Evolutionary conservation across 2,797 vertebrate genomes (phyloP), one percentile per base, ranked within the genome.

Genomic region (Uromys caudimaculatus): DNA sequence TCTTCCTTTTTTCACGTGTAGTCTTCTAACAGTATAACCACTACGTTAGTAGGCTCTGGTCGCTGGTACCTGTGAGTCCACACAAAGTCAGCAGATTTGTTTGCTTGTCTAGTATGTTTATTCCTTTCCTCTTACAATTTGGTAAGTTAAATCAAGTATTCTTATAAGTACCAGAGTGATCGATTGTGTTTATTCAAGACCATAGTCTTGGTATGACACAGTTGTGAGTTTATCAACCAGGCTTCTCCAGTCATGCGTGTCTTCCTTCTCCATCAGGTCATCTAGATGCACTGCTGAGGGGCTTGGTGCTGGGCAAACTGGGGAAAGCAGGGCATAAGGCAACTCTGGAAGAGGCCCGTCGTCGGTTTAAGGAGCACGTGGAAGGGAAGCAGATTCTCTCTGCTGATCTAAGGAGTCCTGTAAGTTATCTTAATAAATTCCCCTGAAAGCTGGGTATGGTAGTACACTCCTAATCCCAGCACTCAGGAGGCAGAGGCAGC

Each of bases 321-420:
- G 99, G 99, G 0, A 99, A 99, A 97, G 99, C 99, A 0, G 99
- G 99, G 95, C 99, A 99, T 98, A 99, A 99, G 97, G 99, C 99
- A 90, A 99, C 99, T 0, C 91, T 99, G 98, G 99, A 99, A 89
- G 99, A 99, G 99, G 99, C 99, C 19, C 98, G 99, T 14, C 99
- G 99, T 95, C 99, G 99, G 78, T 99, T 99, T 98, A 99, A 99
- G 98, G 99, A 99, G 47, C 99, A 99, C 0, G 99, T 99, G 98
- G 99, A 99, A 85, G 99, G 99, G 56, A 99, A 99, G 88, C 99
- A 99, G 92, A 64, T 98, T 89, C 98, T 99, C 88, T 99, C 99
- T 1, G 99, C 99, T 41, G 99, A 99, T 97, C 99, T 99, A 95
- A 98, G 99, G 98, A 99, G 99, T 98, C 99, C 99, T 88, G 99